Conservation (phyloP, 2,888 invertebrate genomes). For the Drosophila greeni region DNA sequence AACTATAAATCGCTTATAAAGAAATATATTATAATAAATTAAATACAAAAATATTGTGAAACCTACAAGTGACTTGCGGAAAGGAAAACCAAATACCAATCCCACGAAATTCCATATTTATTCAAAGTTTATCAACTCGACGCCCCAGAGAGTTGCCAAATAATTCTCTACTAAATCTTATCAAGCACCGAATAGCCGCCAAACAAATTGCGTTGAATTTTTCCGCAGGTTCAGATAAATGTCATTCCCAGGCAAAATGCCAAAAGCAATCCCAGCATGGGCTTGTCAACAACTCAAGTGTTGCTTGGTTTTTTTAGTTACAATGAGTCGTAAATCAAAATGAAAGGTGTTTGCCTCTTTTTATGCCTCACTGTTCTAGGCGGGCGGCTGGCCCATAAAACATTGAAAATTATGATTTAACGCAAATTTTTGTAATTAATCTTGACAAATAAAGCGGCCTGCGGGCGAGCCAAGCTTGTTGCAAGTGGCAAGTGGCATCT, state of each 20-base stretch:
- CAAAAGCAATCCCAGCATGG: slow-evolving; percentile 45
- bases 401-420: slow-evolving; percentile 69
- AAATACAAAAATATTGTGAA: neutral
- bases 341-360: slow-evolving; percentile 29
- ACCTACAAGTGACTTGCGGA: neutral
- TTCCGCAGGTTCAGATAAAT: slow-evolving; percentile 48
- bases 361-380: slow-evolving; percentile 17
- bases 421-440: slow-evolving; percentile 72
- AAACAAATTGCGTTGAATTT: slow-evolving; percentile 15
- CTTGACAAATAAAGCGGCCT: slow-evolving; percentile 69
- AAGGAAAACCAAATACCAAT: neutral
- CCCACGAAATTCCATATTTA: slow-evolving; percentile 12
- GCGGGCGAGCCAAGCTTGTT: slow-evolving; percentile 29
- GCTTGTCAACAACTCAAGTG: slow-evolving; percentile 46
- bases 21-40: neutral
- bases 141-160: slow-evolving; percentile 21
- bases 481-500: slow-evolving; percentile 46
- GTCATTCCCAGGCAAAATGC: slow-evolving; percentile 56
- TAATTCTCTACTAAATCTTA: slow-evolving; percentile 22
- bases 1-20: neutral
- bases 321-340: slow-evolving; percentile 54
- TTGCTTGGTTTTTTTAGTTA: slow-evolving; percentile 16
- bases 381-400: slow-evolving; percentile 49
- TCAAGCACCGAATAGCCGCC: slow-evolving; percentile 8
- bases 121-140: slow-evolving; percentile 4